Evolutionary conservation across 30 jellyfish, hydroid and myxozoan genomes (phyloP).

Genomic region (Hydractinia echinata): DNA sequence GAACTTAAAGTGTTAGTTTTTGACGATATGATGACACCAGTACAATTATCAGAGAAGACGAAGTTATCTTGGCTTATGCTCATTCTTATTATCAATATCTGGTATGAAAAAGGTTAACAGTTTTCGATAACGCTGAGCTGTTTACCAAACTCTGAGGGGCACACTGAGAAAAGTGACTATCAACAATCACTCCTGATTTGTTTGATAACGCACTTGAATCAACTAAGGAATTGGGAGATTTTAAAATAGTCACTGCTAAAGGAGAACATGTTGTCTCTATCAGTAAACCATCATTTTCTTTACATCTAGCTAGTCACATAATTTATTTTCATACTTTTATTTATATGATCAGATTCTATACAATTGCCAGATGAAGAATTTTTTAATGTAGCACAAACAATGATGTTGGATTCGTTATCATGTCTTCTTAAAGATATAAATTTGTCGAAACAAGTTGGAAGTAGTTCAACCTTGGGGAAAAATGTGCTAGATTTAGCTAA

Average conservation of each 20-base stretch:
- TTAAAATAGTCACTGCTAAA: neutral
- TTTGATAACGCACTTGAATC: constrained; percentile 28
- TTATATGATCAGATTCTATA: no score
- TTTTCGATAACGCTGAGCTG: constrained; percentile 27
- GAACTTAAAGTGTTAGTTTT: constrained; percentile 11
- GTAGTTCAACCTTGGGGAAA: no score
- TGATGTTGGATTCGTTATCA: no score
- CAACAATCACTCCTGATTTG: constrained; percentile 18
- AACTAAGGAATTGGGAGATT: constrained; percentile 31
- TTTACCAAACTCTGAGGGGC: constrained; percentile 30
- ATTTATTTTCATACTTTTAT: no score
- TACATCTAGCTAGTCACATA: no score
- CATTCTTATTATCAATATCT: constrained; percentile 16
- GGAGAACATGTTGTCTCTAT: constrained; percentile 26
- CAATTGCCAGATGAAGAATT: no score
- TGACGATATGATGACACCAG: constrained; percentile 32
- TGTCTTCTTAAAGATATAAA: no score
- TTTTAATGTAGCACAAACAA: no score
- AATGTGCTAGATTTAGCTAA: no score
- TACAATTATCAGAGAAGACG: constrained; percentile 28
- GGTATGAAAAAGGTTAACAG: constrained; percentile 31
- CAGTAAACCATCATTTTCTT: constrained; percentile 24
- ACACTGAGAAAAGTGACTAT: constrained; percentile 17
- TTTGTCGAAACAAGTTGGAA: no score
- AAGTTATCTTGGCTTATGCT: constrained; percentile 30